Percentiles rank a stretch among this genome's conserved stretches.
phyloP scores from a whole-genome alignment of 2,797 vertebrate species.

The Staurois parvus region DNA sequence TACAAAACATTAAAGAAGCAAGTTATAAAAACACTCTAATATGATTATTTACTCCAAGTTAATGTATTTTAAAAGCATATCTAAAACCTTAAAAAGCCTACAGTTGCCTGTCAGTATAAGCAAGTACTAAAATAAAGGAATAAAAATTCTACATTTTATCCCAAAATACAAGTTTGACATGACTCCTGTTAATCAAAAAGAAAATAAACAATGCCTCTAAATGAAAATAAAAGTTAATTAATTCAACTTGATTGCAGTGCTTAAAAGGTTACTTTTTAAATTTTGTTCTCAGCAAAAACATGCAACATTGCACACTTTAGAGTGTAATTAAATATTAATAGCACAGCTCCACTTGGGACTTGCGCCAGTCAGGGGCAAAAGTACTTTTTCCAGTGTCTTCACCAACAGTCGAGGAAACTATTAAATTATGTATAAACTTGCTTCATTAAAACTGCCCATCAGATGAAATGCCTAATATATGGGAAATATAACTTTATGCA shows the following conservation, averaged over 20 bases:
- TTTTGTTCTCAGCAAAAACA: not conserved
- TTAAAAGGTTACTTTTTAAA: not conserved
- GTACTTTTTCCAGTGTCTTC: not conserved
- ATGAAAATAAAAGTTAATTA: too few species aligned
- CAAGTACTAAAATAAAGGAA: too few species aligned
- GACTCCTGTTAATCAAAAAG: too few species aligned
- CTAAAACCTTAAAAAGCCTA: not conserved
- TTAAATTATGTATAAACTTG: not conserved
- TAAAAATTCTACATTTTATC: not conserved
- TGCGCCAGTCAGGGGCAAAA: constrained; percentile 4
- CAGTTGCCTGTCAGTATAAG: too few species aligned
- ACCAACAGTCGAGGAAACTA: not conserved
- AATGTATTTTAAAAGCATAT: not conserved
- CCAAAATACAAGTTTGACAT: not conserved
- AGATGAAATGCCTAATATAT: not conserved
- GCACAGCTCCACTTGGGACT: not conserved
- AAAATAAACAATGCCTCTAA: too few species aligned
- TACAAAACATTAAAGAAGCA: too few species aligned
- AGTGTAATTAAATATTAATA: constrained; percentile 17
- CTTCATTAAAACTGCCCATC: not conserved
- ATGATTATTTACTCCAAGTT: too few species aligned
- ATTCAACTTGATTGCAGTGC: not conserved
- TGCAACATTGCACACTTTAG: not conserved
- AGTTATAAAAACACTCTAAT: too few species aligned
- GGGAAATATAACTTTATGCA: not conserved